Base-by-base conservation (phyloP, 2,888 invertebrate species). In the Chymomyza amoena region DNA sequence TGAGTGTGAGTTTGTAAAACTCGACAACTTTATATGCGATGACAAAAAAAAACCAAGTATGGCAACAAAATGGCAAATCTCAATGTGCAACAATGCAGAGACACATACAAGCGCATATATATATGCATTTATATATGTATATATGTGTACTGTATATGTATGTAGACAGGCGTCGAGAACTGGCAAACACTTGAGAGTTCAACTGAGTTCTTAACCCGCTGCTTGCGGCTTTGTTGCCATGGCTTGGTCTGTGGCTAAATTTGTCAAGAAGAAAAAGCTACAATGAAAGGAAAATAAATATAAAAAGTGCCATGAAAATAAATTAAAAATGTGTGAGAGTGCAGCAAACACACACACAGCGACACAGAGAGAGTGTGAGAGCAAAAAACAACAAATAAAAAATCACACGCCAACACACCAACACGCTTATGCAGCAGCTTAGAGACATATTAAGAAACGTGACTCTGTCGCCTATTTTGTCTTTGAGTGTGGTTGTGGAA, bases 261-360 rank as follows among this genome's bases (percentile, higher is more conserved):
- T 54, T 25, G 57, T 57, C 57, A 25, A 25, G 57, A 56, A 20
- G 56, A 7, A 57, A 70, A 79, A 71, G 73, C 72, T 69, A 72
- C 69, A 84, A 73, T 69, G 59, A 64, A 68, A 56, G 39, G 66
- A 45, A 62, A 39, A 64, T 54, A 65, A 68, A 74, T 68, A 69
- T 20, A 54, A 54, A 69, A 69, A 71, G 69, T 75, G 72, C 79
- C 70, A 80, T 72, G 73, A 79, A 82, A 83, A 84, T 84, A 82
- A 84, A 82, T 84, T 82, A 84, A 84, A 82, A 82, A 79, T 82
- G 73, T 80, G 80, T 80, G 70, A 74, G 76, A 67, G 71, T 66
- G 32, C 6, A 32, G 72, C 65, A 62, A 69, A 68, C 50, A 61
- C 60, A 62, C 65, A 69, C 72, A 62, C 25, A 50, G 60, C n/a